Conservation (phyloP, 2,113 vertebrate genomes). For the Eptatretus burgeri region DNA sequence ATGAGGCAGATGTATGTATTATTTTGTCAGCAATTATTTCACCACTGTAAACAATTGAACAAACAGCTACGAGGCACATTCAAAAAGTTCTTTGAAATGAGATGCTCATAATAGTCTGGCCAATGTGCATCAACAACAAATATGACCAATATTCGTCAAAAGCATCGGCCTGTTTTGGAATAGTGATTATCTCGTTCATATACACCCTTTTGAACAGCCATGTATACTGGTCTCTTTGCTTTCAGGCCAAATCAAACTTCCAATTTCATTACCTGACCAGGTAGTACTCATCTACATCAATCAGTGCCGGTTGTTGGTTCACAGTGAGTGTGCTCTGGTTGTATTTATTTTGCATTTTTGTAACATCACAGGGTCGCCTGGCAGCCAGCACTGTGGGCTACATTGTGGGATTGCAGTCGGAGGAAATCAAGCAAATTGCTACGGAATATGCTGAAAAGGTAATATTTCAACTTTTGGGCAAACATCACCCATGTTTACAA, state of each 20-base stretch:
- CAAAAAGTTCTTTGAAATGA: too few species aligned
- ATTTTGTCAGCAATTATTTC: not conserved
- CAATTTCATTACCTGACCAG: not conserved
- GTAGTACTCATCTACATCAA: not conserved
- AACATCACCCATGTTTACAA: too few species aligned
- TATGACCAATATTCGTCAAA: too few species aligned
- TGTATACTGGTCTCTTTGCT: too few species aligned
- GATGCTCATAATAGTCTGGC: too few species aligned
- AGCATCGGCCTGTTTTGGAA: too few species aligned
- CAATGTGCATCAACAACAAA: too few species aligned
- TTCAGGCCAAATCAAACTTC: too few species aligned
- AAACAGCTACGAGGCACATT: too few species aligned
- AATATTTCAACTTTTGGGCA: constrained; percentile 6
- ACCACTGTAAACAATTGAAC: too few species aligned
- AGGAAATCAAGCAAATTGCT: constrained; percentile 77
- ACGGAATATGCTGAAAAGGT: constrained; percentile 62
- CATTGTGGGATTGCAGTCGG: constrained; percentile 66
- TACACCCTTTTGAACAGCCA: too few species aligned
- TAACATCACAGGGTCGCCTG: constrained; percentile 33
- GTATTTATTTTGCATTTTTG: not conserved
- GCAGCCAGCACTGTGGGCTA: constrained; percentile 71
- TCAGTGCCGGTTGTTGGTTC: not conserved
- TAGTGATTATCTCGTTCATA: too few species aligned
- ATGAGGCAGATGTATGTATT: not conserved
- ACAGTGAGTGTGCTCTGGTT: not conserved